These are phyloP conservation scores for Andrena marginata DNA, from an alignment of 2,888 invertebrate genomes.

Conservation along the genomic window DNA sequence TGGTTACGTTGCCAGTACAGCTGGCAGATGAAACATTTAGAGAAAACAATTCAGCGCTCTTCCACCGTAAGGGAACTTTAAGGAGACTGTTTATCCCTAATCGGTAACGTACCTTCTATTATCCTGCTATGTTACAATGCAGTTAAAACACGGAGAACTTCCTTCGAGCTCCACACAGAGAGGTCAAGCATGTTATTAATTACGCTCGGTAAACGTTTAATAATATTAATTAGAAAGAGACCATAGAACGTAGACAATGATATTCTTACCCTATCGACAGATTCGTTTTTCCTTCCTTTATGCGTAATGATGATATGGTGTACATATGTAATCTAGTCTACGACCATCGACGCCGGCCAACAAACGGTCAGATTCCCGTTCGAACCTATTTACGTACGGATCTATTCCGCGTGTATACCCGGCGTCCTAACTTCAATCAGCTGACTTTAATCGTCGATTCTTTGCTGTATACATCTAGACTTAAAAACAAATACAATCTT, in stretches of 20 bases:
- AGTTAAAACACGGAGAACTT: conserved; percentile 70
- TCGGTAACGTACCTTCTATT: conserved; percentile 64
- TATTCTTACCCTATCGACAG: conserved; percentile 72
- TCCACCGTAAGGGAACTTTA: conserved; percentile 5
- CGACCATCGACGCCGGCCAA: conserved; percentile 52
- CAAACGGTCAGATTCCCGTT: background rate
- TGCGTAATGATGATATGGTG: conserved; percentile 74
- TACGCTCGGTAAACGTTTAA: conserved; percentile 65
- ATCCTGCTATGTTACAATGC: conserved; percentile 82
- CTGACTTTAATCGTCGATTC: conserved; percentile 55
- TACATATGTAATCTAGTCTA: conserved; percentile 71
- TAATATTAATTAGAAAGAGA: conserved; percentile 67
- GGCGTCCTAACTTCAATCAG: conserved; percentile 39
- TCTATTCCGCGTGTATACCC: conserved; percentile 20
- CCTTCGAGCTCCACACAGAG: conserved; percentile 66
- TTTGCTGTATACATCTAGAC: conserved; percentile 67
- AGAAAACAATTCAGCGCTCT: conserved; percentile 22
- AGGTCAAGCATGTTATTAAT: conserved; percentile 70
- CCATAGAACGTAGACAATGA: conserved; percentile 70
- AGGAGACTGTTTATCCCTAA: conserved; percentile 58
- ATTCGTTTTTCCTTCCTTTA: conserved; percentile 58
- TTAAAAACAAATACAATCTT: conserved; percentile 74
- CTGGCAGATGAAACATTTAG: conserved; percentile 15
- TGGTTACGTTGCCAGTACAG: conserved; percentile 50
- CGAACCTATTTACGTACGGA: conserved; percentile 27